phyloP scores from a whole-genome alignment of 2,797 vertebrate species.

The Lepus oiostolus region DNA sequence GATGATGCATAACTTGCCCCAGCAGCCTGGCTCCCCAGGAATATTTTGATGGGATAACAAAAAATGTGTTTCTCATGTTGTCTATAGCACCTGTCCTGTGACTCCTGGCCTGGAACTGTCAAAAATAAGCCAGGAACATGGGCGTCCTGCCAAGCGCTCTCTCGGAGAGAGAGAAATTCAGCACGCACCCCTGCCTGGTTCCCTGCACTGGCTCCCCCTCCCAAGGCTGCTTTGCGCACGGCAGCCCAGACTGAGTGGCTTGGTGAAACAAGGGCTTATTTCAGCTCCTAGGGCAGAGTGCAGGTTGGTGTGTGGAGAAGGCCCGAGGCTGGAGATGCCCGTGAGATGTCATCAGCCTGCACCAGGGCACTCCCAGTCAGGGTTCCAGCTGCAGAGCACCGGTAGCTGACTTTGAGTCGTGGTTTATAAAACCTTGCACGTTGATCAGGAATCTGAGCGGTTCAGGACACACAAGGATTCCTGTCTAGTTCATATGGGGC shows the following conservation, averaged over 20 bases:
- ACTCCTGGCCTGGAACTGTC: conserved; percentile 67
- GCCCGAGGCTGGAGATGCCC: background rate
- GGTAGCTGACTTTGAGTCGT: background rate
- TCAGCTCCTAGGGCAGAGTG: conserved; percentile 1
- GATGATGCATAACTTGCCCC: background rate
- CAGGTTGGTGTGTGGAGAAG: background rate
- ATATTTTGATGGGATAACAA: conserved; percentile 47
- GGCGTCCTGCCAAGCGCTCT: conserved; percentile 54
- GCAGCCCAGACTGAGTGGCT: background rate
- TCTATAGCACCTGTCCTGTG: background rate
- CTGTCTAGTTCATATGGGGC: background rate
- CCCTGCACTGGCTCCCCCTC: too few species aligned
- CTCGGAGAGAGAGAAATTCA: conserved; percentile 13
- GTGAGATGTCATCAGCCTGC: background rate
- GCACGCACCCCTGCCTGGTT: background rate
- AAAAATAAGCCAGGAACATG: background rate
- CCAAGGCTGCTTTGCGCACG: background rate
- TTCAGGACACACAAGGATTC: background rate
- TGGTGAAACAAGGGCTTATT: conserved; percentile 45
- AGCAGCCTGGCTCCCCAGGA: background rate
- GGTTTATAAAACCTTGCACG: background rate
- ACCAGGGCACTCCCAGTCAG: background rate
- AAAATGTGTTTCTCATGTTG: conserved; percentile 46
- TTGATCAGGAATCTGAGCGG: background rate
- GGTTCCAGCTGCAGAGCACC: background rate